Conservation (phyloP, 1,140 invertebrate genomes). For the Grapholita molesta region DNA sequence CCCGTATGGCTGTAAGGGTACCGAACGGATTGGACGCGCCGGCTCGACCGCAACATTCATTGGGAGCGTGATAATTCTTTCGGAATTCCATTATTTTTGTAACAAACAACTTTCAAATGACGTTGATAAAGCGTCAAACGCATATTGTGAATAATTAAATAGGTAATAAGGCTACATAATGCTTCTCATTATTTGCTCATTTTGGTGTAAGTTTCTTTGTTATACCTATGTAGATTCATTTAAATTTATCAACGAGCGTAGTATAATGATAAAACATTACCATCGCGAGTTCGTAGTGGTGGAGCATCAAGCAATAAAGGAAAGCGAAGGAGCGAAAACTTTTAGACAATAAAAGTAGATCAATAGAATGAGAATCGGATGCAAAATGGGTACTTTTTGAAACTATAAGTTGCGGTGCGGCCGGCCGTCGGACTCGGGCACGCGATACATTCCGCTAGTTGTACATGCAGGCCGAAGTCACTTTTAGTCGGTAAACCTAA, state of each 20-base stretch:
- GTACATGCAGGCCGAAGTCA: background rate
- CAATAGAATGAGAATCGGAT: background rate
- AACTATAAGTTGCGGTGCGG: background rate
- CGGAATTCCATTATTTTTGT: background rate
- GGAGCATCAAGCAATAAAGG: background rate
- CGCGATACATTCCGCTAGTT: constrained; percentile 8
- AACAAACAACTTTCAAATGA: background rate
- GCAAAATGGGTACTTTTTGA: background rate
- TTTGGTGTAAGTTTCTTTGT: background rate
- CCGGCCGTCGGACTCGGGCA: background rate
- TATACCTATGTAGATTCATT: background rate
- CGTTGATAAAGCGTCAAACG: background rate
- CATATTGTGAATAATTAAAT: background rate
- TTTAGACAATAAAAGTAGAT: background rate
- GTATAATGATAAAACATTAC: background rate
- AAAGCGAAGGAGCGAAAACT: background rate
- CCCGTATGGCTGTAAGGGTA: constrained; percentile 34
- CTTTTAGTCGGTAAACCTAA: background rate
- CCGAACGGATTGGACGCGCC: background rate
- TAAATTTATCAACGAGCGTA: background rate
- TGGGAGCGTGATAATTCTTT: background rate
- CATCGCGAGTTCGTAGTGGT: background rate
- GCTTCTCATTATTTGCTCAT: constrained; percentile 14
- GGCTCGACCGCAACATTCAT: constrained; percentile 2
- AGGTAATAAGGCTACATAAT: background rate